Evolutionary conservation across 2,797 vertebrate species (phyloP).

Genomic region (Pogoniulus pusillus): DNA sequence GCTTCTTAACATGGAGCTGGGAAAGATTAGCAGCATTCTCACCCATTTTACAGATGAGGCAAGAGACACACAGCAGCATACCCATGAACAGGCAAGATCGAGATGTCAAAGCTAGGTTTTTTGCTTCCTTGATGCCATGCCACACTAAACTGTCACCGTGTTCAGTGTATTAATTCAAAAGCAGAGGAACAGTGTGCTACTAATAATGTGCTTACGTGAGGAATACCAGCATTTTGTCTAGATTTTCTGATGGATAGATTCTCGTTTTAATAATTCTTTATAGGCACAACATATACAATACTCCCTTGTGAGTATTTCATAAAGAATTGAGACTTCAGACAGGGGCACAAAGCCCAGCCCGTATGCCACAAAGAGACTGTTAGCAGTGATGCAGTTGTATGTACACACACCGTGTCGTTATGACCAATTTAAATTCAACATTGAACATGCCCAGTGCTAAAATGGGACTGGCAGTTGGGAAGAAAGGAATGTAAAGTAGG

Average conservation of each 20-base stretch:
- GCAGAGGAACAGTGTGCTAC: neutral
- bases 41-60: slow-evolving; percentile 12
- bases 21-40: neutral
- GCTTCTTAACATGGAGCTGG: neutral
- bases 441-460: neutral
- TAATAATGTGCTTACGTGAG: neutral
- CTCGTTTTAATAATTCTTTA: neutral
- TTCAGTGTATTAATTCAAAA: neutral
- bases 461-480: neutral
- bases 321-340: neutral
- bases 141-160: neutral
- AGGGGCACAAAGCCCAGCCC: neutral
- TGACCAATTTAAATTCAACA: neutral
- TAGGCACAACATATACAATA: neutral
- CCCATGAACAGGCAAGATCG: neutral
- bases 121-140: neutral
- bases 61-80: neutral
- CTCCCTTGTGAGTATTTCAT: neutral
- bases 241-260: neutral
- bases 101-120: neutral
- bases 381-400: neutral
- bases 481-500: neutral
- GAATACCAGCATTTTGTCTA: neutral
- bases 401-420: rapidly evolving
- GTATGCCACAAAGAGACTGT: neutral